phyloP scores from a whole-genome alignment of 2,113 vertebrate species.

The Percopsis transmontana region DNA sequence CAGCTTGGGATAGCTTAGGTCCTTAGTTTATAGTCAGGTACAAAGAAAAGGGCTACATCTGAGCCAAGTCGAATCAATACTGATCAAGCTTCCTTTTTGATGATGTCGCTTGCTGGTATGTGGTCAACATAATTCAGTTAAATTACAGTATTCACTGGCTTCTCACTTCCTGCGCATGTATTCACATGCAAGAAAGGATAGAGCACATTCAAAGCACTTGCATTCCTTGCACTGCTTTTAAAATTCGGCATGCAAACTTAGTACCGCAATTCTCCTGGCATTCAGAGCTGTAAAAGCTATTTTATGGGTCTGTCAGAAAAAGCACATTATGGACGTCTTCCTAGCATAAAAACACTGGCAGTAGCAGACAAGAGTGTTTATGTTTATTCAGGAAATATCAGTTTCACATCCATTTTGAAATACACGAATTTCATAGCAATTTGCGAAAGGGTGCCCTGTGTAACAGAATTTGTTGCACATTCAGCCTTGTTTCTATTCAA shows the following conservation, averaged over 20 bases:
- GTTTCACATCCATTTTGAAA: slow-evolving; percentile 49
- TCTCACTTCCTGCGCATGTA: slow-evolving; percentile 80
- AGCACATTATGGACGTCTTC: slow-evolving; percentile 67
- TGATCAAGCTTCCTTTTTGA: slow-evolving; percentile 62
- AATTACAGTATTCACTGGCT: slow-evolving; percentile 79
- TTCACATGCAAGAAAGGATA: slow-evolving; percentile 75
- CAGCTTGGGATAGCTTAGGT: slow-evolving; percentile 19
- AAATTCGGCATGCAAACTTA: slow-evolving; percentile 76
- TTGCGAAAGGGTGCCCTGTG: slow-evolving; percentile 28
- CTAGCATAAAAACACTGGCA: slow-evolving; percentile 68
- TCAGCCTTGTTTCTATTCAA: slow-evolving; percentile 50
- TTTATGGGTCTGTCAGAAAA: slow-evolving; percentile 80
- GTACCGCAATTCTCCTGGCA: slow-evolving; percentile 78
- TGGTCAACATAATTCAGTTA: slow-evolving; percentile 80
- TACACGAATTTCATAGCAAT: slow-evolving; percentile 51
- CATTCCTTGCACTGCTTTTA: slow-evolving; percentile 79
- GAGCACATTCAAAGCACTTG: slow-evolving; percentile 73
- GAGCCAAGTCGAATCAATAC: slow-evolving; percentile 66
- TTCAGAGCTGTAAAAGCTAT: slow-evolving; percentile 79
- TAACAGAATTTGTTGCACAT: slow-evolving; percentile 58
- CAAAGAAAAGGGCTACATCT: slow-evolving; percentile 50
- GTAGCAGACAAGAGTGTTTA: slow-evolving; percentile 63
- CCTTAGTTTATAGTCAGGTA: slow-evolving; percentile 45
- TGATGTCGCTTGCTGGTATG: slow-evolving; percentile 71
- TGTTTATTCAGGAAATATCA: slow-evolving; percentile 59